Base-by-base conservation (phyloP, 2,797 vertebrate genomes). In the Enteromius viviparus region DNA sequence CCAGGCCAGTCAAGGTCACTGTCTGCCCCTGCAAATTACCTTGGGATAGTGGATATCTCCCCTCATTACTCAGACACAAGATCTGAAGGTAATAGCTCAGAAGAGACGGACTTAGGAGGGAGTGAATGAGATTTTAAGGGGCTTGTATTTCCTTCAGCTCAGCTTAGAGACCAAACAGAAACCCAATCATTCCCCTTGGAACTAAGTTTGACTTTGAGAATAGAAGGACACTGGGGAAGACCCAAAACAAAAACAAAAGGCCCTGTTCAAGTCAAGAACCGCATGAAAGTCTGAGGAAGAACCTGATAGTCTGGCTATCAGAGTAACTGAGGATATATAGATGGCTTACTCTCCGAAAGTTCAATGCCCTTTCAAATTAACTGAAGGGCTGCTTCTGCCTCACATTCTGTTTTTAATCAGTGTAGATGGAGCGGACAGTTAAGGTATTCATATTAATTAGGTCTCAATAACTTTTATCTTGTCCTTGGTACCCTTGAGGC, bases 61-160 rank as follows among this genome's bases (percentile, higher is more conserved):
- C 66, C 80, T 76, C 47, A 55, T 83, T 78, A 76, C 42, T 51
- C 40, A 55, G 77, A 80, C 68, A 88, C 68, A 62, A 58, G 51
- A 78, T 81, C 83, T 66, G 65, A 47, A 84, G 79, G 34, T 74
- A 81, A 78, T 51, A 58, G 64, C 65, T 37, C 32, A 69, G 74
- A 71, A 83, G 23, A 58, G 66, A 76, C 29, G 11, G 51, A 82
- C 37, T 78, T 37, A 17, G 17, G 2, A 53, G 26, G 32, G 47
- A 65, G 21, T 62, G 55, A 83, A 76, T 60, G 71, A 80, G 75
- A 71, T 84, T 85, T 71, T 76, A 32, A 75, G 19, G 11, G 64
- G 77, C 66, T 88, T 87, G 64, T 86, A 79, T 89, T 87, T 86
- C 87, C 53, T 84, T 80, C 37, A 68, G 78, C 75, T 78, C 69